Base-by-base conservation (phyloP, 92 coral and sea anemone species). In the Phymanthus crucifer region DNA sequence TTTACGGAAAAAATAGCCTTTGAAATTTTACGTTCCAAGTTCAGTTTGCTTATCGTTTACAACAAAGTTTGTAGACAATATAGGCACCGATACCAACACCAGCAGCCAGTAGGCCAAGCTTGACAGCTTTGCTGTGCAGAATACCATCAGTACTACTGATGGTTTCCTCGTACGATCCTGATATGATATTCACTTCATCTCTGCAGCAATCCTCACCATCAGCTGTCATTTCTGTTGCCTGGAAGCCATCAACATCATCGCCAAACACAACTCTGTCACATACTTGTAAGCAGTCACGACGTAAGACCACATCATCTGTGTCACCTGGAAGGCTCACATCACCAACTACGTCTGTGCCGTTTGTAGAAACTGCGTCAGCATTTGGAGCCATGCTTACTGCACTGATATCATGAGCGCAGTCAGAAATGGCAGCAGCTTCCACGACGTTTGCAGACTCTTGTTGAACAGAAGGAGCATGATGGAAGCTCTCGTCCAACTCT, bases 81-180 rank as follows among this genome's bases (percentile, higher is more conserved):
- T 24, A 61, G 4, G 68, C 68, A 8, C 68, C 68, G 34, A 61
- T 24, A 17, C 68, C 68, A 61, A 61, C 17, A 61, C 68, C 68
- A 2, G 34, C 36, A 61, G 68, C 34, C 34, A 61, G 3, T 2
- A 61, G 68, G 29, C 68, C 68, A 61, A 61, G 34, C 36, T 29
- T 61, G 4, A 61, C 68, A 24, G 36, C 68, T 24, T 12, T 61
- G 29, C 68, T 61, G 34, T 61, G 32, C 13, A 61, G 29, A 29
- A 61, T 61, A 12, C 68, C 29, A 27, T 61, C 64, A 54, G 11
- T 54, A 21, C 50, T 54, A 19, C 68, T 54, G 23, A 23, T 54
- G 27, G 29, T 5, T 54, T 54, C 64, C 64, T 54, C 64, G 12
- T 1, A 21, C 5, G 64, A 54, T 54, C 26, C 64, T 6, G 64